Evolutionary conservation across 2,888 invertebrate species (phyloP).

Genomic region (Pachliopta kotzebuea): DNA sequence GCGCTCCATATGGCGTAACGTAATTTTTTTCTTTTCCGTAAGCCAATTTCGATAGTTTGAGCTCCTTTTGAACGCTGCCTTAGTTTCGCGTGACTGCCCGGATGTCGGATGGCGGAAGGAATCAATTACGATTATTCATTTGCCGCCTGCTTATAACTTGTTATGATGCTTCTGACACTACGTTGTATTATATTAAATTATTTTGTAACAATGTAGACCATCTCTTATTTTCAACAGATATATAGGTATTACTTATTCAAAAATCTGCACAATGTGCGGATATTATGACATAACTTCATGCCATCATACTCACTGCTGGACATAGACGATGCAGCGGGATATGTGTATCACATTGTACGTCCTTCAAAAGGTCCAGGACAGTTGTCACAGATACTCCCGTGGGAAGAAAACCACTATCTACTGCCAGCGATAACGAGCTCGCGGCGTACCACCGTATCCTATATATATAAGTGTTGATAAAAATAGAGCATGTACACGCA

Average conservation of each 20-base stretch:
- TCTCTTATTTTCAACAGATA: too few relatives aligned
- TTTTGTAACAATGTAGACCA: background rate
- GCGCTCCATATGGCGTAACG: conserved; percentile 79
- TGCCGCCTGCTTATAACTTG: conserved; percentile 25
- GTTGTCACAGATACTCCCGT: conserved; percentile 53
- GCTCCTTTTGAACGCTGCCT: conserved; percentile 49
- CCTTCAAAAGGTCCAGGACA: conserved; percentile 38
- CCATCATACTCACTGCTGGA: too few relatives aligned
- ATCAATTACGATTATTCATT: conserved; percentile 57
- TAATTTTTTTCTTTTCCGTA: conserved; percentile 52
- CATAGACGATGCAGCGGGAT: background rate
- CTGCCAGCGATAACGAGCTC: conserved; percentile 51
- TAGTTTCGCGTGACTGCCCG: conserved; percentile 63
- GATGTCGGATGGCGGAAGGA: conserved; percentile 54
- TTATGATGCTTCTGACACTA: conserved; percentile 18
- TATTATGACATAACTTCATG: too few relatives aligned
- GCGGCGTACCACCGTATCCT: conserved; percentile 45
- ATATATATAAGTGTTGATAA: conserved; percentile 48
- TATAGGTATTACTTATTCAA: too few relatives aligned
- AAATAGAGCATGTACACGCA: conserved; percentile 32
- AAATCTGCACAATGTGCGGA: too few relatives aligned
- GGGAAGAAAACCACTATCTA: conserved; percentile 69
- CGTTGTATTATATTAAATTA: conserved; percentile 1
- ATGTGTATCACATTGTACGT: conserved; percentile 29
- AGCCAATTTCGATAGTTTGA: conserved; percentile 67